A percentile compares a stretch with the other conserved stretches of the same genome.
phyloP scores from a whole-genome alignment of 2,113 vertebrate species.

The Fregata magnificens region DNA sequence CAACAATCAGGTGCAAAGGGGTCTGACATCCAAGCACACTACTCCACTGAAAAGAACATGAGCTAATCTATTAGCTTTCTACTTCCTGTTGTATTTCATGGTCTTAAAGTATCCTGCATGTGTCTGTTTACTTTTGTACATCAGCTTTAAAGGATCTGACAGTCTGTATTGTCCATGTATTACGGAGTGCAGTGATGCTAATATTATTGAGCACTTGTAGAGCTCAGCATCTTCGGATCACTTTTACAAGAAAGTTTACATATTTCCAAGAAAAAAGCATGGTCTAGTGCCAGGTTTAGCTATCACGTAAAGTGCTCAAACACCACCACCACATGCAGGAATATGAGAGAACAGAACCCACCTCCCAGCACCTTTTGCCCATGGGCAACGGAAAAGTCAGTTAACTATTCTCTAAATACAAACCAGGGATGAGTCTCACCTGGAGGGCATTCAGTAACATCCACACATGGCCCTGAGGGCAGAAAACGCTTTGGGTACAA shows the following conservation, averaged over 20 bases:
- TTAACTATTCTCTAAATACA: neutral
- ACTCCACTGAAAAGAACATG: neutral
- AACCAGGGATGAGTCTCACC: neutral
- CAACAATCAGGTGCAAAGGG: neutral
- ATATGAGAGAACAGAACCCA: neutral
- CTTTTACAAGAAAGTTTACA: neutral
- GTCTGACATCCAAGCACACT: neutral
- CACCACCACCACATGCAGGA: fast-evolving
- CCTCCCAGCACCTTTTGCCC: neutral
- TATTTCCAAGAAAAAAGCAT: neutral
- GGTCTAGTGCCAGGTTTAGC: neutral
- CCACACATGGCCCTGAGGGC: neutral
- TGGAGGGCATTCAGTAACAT: neutral
- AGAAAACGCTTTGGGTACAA: neutral
- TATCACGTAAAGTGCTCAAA: neutral
- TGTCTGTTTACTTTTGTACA: neutral
- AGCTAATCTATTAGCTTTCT: neutral
- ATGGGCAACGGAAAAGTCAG: neutral
- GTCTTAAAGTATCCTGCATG: neutral
- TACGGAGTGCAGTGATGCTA: neutral
- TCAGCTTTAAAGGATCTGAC: neutral
- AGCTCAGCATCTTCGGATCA: neutral
- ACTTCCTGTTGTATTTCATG: neutral
- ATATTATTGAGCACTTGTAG: neutral
- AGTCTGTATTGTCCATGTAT: fast-evolving